Conservation (phyloP, 2,888 invertebrate species). For the Hydropsyche betteni region DNA sequence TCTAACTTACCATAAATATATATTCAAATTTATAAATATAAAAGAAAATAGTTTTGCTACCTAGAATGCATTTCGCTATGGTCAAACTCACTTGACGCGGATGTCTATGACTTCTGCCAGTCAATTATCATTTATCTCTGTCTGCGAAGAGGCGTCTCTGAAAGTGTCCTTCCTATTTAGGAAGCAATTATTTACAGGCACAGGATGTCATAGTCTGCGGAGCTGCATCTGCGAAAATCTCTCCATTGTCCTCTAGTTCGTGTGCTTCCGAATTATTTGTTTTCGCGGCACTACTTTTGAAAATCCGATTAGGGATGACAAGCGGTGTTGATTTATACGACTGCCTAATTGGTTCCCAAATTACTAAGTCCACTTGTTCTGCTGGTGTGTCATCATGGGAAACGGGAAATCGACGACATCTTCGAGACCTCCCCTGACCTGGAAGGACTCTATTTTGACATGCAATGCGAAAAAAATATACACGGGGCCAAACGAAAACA, state of each 20-base stretch:
- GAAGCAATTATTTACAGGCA: background rate
- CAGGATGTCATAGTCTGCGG: background rate
- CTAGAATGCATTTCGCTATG: no score
- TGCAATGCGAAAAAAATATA: background rate
- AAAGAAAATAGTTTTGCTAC: no score
- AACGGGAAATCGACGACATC: constrained; percentile 16
- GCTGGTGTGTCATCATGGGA: constrained; percentile 34
- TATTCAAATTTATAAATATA: no score
- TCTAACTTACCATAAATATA: no score
- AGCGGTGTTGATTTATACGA: constrained; percentile 43
- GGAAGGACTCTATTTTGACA: constrained; percentile 5
- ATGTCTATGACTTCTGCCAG: no score
- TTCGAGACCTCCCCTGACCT: no score
- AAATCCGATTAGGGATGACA: constrained; percentile 40
- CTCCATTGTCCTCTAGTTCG: background rate
- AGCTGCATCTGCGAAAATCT: background rate
- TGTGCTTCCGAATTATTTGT: background rate
- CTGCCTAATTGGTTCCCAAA: constrained; percentile 46
- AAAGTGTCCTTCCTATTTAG: no score
- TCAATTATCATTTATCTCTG: no score
- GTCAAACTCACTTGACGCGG: no score
- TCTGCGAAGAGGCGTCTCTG: no score
- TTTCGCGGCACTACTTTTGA: constrained; percentile 13
- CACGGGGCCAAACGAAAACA: no score
- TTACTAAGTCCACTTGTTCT: constrained; percentile 41